phyloP scores from a whole-genome alignment of 2,797 vertebrate species.

The Euthynnus affinis region DNA sequence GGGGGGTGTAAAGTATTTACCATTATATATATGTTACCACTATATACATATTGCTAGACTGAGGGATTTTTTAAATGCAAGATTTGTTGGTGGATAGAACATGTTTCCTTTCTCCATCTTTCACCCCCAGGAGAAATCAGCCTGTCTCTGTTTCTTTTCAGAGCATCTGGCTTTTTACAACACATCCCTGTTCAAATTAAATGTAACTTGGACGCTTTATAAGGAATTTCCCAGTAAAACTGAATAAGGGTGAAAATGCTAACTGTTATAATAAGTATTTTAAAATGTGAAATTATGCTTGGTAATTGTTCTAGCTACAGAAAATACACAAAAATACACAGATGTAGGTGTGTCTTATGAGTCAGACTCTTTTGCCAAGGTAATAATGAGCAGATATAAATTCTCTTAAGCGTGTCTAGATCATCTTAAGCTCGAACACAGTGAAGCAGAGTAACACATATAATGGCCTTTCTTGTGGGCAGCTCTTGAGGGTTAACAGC shows the following conservation, averaged over 20 bases:
- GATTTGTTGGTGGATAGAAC: conserved; percentile 42
- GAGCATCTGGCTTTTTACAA: conserved; percentile 70
- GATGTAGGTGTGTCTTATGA: conserved; percentile 27
- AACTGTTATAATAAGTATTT: conserved; percentile 12
- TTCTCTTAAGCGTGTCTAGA: conserved; percentile 45
- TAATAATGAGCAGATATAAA: conserved; percentile 56
- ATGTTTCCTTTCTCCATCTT: conserved; percentile 47
- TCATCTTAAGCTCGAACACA: conserved; percentile 58
- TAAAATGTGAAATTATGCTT: background rate
- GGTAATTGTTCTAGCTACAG: background rate
- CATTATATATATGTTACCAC: conserved; percentile 7
- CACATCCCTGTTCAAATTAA: conserved; percentile 56
- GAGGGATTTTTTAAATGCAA: conserved; percentile 8
- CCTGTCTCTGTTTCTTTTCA: conserved; percentile 60
- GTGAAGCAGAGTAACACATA: conserved; percentile 65
- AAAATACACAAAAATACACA: conserved; percentile 21
- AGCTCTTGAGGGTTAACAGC: conserved; percentile 73
- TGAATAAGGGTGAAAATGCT: conserved; percentile 42
- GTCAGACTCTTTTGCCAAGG: conserved; percentile 22
- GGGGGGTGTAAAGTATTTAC: background rate
- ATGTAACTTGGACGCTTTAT: conserved; percentile 52
- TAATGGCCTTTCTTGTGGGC: conserved; percentile 53
- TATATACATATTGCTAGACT: background rate
- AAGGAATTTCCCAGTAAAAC: conserved; percentile 44
- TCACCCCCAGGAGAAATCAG: conserved; percentile 63